Base-by-base conservation (phyloP, 1,140 invertebrate species). In the Ceratosolen fusciceps region DNA sequence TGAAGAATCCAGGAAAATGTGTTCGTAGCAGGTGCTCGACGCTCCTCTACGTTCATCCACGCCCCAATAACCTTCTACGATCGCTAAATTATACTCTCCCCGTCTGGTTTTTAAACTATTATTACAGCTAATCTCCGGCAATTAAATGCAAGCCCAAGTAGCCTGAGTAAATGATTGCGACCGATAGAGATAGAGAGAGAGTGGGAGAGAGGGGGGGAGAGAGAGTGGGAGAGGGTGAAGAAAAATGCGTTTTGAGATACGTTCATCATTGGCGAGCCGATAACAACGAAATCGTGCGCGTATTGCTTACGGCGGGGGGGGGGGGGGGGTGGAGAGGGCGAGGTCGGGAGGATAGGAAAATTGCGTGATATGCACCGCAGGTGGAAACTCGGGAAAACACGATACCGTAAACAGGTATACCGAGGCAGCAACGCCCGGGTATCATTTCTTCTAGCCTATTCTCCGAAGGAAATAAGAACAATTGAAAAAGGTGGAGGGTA, bases 151-250 rank as follows among this genome's bases (percentile, higher is more conserved):
- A n/a, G n/a, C n/a, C n/a, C n/a, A 14, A 19, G 60, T 37, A 7
- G 21, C 60, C 26, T 62, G 26, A 16, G 34, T 47, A 24, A 77
- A 70, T 47, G 68, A 77, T 70, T 77, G 47, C 54, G 65, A 77
- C 49, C 67, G 47, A 37, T 74, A 68, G 70, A 82, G 80, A 75
- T 76, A 83, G 77, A 2, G 24, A 12, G 14, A 7, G 26, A 26
- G 24, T 56, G 54, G 7, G 26, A 24, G 54, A 71, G 47, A 68
- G 21, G 2, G 19, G 8, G 8, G 1, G 9, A 37, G 7, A 0
- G 19, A n/a, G 21, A 37, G 21, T 4, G 34, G 60, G 34, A 74
- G 19, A 74, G 9, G 37, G 26, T 58, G 49, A 52, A 43, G 31
- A 52, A 16, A n/a, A 77, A 70, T 58, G 75, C n/a, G 34, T 5